Percentiles rank a stretch among this genome's conserved stretches.
phyloP scores from a whole-genome alignment of 2,113 vertebrate species.

The Plecotus auritus region DNA sequence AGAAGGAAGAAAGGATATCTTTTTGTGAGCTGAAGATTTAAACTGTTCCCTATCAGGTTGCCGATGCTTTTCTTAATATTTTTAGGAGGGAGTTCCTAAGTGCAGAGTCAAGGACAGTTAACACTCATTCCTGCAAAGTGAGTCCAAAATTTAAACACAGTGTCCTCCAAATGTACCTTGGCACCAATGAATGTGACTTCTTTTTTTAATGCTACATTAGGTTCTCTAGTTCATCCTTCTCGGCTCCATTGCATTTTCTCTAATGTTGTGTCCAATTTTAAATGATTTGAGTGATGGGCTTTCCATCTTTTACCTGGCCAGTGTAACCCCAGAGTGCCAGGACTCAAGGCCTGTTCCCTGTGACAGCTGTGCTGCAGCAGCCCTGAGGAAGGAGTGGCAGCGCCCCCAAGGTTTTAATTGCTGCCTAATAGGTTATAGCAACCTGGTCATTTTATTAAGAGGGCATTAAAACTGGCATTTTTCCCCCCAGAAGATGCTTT shows the following conservation, averaged over 20 bases:
- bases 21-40: slow-evolving; percentile 44
- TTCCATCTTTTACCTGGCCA: slow-evolving; percentile 36
- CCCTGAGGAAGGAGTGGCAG: background rate
- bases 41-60: background rate
- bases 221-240: slow-evolving; percentile 54
- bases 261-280: slow-evolving; percentile 65
- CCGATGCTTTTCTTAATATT: slow-evolving; percentile 17
- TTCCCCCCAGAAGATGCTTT: slow-evolving; percentile 61
- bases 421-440: slow-evolving; percentile 56
- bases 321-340: background rate
- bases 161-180: slow-evolving; percentile 67
- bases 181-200: slow-evolving; percentile 40
- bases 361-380: background rate
- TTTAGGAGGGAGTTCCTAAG: slow-evolving; percentile 14
- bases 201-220: slow-evolving; percentile 63
- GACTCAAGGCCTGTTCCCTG: background rate
- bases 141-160: slow-evolving; percentile 56
- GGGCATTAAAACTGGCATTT: slow-evolving; percentile 63
- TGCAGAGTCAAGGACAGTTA: slow-evolving; percentile 47
- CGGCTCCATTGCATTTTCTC: slow-evolving; percentile 61
- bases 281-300: slow-evolving; percentile 62
- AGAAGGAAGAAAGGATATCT: slow-evolving; percentile 46
- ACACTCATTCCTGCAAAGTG: slow-evolving; percentile 10
- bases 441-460: slow-evolving; percentile 66
- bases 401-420: slow-evolving; percentile 51